phyloP scores from a whole-genome alignment of 1,140 invertebrate species.

The Dreissena polymorpha region DNA sequence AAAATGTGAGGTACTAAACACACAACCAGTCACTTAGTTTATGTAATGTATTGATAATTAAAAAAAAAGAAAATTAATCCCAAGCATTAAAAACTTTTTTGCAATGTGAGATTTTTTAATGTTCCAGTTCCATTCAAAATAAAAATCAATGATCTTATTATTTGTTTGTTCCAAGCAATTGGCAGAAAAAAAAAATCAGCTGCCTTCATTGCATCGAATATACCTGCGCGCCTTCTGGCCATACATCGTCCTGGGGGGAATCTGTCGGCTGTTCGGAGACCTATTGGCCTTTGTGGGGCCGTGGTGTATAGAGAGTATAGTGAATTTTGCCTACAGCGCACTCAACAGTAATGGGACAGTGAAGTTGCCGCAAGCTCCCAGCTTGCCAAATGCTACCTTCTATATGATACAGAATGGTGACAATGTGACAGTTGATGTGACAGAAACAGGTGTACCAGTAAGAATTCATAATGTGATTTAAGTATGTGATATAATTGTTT shows the following conservation, averaged over 20 bases:
- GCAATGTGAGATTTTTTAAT: too few relatives aligned
- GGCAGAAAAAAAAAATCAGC: conserved; percentile 55
- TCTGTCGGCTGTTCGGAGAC: conserved; percentile 91
- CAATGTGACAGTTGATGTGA: conserved; percentile 17
- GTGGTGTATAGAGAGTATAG: conserved; percentile 87
- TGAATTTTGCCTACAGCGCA: conserved; percentile 82
- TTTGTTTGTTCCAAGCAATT: too few relatives aligned
- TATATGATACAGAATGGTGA: neutral
- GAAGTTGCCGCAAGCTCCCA: neutral
- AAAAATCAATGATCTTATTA: too few relatives aligned
- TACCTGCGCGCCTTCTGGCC: conserved; percentile 89
- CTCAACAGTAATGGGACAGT: neutral
- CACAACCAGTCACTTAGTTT: too few relatives aligned
- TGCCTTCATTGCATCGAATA: conserved; percentile 68
- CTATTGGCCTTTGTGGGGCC: conserved; percentile 88
- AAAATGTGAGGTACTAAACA: too few relatives aligned
- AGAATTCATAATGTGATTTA: too few relatives aligned
- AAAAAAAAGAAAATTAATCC: neutral
- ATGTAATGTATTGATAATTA: neutral
- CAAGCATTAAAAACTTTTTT: neutral
- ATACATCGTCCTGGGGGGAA: conserved; percentile 88
- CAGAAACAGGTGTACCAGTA: neutral
- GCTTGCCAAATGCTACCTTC: neutral
- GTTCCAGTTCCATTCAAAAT: too few relatives aligned
- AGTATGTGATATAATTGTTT: too few relatives aligned